Percentiles rank a stretch among this genome's conserved stretches.
phyloP scores from a whole-genome alignment of 2,797 vertebrate species.

The Enteromius radiatus region DNA sequence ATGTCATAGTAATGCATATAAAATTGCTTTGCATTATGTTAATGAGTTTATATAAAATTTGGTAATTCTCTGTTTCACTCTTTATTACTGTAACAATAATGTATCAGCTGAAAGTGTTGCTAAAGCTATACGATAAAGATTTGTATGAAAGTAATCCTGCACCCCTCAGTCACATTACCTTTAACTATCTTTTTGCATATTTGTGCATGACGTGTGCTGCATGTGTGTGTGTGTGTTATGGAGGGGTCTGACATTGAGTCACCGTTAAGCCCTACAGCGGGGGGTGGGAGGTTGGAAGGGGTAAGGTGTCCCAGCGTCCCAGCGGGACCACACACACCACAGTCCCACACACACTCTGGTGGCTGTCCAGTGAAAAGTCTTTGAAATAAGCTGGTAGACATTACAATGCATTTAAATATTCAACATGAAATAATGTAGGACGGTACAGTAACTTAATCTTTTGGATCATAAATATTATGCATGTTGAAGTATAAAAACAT shows the following conservation, averaged over 20 bases:
- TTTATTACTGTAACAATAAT: background rate
- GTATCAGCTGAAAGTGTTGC: background rate
- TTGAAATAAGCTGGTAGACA: background rate
- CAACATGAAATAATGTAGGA: background rate
- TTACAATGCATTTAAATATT: background rate
- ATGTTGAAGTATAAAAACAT: background rate
- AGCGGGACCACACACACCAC: background rate
- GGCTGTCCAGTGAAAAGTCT: background rate
- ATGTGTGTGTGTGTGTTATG: background rate
- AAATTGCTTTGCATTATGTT: background rate
- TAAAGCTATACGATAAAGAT: background rate
- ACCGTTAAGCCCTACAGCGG: background rate
- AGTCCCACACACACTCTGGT: background rate
- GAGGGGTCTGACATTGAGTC: slow-evolving; percentile 11
- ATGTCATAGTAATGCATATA: background rate
- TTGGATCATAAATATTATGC: background rate
- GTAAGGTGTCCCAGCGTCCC: background rate
- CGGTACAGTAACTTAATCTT: background rate
- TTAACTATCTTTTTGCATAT: background rate
- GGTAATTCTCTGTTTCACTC: background rate
- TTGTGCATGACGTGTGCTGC: background rate
- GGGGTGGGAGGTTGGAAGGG: background rate
- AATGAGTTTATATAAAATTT: background rate
- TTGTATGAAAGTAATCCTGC: too few species aligned
- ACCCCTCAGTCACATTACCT: background rate